Evolutionary conservation across 92 coral and sea anemone species (phyloP).

Genomic region (Epizoanthus fatuus): DNA sequence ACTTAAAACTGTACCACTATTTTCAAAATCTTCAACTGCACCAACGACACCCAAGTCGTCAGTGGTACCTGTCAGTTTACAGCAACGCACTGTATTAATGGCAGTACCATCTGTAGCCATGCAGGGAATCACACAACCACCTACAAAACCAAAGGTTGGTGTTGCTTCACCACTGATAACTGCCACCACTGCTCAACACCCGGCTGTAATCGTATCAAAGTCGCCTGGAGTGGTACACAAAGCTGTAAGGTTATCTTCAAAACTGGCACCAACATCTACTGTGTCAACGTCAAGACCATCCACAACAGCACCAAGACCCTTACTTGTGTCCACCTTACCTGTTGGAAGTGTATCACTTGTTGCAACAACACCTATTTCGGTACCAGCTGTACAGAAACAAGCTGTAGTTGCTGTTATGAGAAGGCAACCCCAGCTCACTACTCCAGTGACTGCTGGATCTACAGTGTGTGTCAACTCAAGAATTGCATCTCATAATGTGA

Average conservation of each 20-base stretch:
- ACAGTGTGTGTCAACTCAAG: neutral
- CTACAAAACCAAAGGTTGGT: no score
- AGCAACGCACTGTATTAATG: neutral
- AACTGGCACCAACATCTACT: no score
- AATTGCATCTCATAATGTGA: neutral
- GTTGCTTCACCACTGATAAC: no score
- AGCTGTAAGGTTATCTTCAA: no score
- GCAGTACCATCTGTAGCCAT: no score
- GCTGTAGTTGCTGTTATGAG: neutral
- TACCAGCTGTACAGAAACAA: neutral
- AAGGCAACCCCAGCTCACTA: slow-evolving; percentile 1
- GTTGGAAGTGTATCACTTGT: neutral
- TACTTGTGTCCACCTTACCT: neutral
- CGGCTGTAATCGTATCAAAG: no score
- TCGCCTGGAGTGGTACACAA: no score
- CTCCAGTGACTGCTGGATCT: neutral
- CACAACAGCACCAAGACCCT: no score
- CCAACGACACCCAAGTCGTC: neutral
- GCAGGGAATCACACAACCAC: no score
- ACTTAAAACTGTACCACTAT: neutral
- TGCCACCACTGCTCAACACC: no score
- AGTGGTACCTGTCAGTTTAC: neutral
- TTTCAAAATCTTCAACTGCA: neutral
- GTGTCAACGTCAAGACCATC: no score
- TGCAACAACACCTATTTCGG: slow-evolving; percentile 6